Base-by-base conservation (phyloP, 2,888 invertebrate genomes). In the Dolomedes plantarius region DNA sequence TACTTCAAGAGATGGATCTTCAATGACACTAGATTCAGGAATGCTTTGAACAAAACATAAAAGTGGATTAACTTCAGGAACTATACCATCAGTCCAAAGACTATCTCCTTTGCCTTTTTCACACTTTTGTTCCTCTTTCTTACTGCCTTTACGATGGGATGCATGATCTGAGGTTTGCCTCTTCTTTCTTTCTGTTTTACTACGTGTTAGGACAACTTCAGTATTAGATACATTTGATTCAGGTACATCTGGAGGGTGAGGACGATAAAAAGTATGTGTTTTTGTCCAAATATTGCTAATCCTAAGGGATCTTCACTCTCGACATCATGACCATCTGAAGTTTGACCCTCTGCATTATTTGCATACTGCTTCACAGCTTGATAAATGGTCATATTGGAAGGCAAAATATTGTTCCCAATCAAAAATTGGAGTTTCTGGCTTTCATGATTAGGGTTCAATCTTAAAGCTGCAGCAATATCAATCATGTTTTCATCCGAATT, bases 311-410 rank as follows among this genome's bases (percentile, higher is more conserved):
- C 91, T 87, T 96, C 96, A 75, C 95, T 94, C 91, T 98, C 98
- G 0, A 96, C 95, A 91, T 97, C 97, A 1, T 96, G 95, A 29
- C 94, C 95, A 88, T 89, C 88, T 11, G 88, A 86, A 76, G 46
- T 83, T 65, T 87, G 94, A 94, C 89, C 95, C 87, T 88, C 88
- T 41, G 81, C 87, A 68, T 78, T 83, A 29, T 87, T 79, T 16
- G 56, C 1, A 82, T 97, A 98, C 92, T 99, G 98, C 88, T 97
- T 94, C 78, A 99, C 97, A 36, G 99, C 98, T 92, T 99, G 99
- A 92, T 99, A 98, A 78, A 99, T 98, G 6, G 99, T 99, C 98
- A 99, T 98, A 91, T 98, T 98, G 92, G 98, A 98, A 23, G 99
- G 99, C 91, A 99, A 92, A 85, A 97, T 94, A 89, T 96, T 95